These are phyloP conservation scores for Vanessa cardui DNA, from an alignment of 2,888 invertebrate species.

Conservation along the genomic window DNA sequence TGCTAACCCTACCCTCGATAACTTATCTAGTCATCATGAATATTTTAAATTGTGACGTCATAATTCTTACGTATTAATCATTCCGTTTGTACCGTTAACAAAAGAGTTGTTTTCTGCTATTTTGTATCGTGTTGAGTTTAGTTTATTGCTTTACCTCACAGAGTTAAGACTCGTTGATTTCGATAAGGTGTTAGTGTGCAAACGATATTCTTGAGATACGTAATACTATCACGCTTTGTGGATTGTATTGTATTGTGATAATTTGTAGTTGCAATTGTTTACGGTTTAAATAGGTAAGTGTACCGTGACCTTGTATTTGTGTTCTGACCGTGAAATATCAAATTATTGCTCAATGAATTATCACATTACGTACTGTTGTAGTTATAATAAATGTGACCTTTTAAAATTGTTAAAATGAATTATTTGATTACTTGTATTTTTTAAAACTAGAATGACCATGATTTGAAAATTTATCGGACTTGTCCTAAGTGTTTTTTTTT, in stretches of 20 bases:
- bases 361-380: background rate
- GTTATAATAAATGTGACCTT: background rate
- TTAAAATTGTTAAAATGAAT: background rate
- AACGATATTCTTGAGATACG: no score
- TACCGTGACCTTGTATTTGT: background rate
- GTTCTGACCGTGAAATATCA: slow-evolving; percentile 2
- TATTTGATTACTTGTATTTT: background rate
- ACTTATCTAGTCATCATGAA: background rate
- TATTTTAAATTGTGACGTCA: slow-evolving; percentile 8
- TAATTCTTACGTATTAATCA: background rate
- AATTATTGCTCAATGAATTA: slow-evolving; percentile 1
- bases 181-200: background rate
- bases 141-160: background rate
- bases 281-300: slow-evolving; percentile 5
- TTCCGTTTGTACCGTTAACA: background rate
- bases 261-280: background rate
- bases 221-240: background rate
- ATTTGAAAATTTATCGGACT: no score
- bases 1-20: background rate
- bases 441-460: no score
- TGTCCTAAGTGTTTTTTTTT: no score
- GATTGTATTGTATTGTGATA: background rate
- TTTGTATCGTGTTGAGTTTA: background rate
- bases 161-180: background rate
- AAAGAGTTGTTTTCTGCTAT: background rate